Base-by-base conservation (phyloP, 1,140 invertebrate genomes). In the Trialeurodes vaporariorum region DNA sequence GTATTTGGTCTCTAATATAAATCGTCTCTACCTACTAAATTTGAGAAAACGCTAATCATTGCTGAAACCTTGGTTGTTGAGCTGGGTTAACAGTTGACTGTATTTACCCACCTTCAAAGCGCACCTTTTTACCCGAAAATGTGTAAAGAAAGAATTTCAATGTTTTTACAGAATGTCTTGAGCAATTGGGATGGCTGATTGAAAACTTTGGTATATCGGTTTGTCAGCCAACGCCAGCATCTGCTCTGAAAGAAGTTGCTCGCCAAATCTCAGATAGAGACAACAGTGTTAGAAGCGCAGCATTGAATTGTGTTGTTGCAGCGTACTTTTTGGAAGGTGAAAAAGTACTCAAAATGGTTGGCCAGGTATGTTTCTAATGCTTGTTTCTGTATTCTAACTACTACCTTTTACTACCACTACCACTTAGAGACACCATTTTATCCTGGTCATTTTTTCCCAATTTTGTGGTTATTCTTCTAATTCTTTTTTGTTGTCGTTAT, bases 251-350 rank as follows among this genome's bases (percentile, higher is more conserved):
- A 77, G 91, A 95, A 80, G 87, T 99, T 22, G 94, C 94, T 0
- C 88, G 89, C 61, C 94, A 97, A 76, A 97, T 99, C 73, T 88
- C 92, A 1, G 96, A 99, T 79, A 80, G 94, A 34, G 96, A 99
- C 79, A 98, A 94, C 79, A 87, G 88, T n/a, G 96, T 98, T 59
- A 83, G 96, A 65, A 97, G 92, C 78, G 94, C 94, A 13, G 95
- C 96, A 1, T 81, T 98, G 1, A 98, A 98, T 80, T 93, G 92
- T 72, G 86, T 97, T 61, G 91, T 97, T 21, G 86, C 90, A 72
- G 94, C 91, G 0, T 98, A 94, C 77, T 90, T 89, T 76, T 82
- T 94, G 25, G 88, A 94, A 69, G 95, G 94, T 0, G 94, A 98
- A 74, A 87, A 86, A 77, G 83, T 98, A 2, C 65, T 73, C 76